Evolutionary conservation across 2,113 vertebrate genomes (phyloP).

Genomic region (Grantiella picta): DNA sequence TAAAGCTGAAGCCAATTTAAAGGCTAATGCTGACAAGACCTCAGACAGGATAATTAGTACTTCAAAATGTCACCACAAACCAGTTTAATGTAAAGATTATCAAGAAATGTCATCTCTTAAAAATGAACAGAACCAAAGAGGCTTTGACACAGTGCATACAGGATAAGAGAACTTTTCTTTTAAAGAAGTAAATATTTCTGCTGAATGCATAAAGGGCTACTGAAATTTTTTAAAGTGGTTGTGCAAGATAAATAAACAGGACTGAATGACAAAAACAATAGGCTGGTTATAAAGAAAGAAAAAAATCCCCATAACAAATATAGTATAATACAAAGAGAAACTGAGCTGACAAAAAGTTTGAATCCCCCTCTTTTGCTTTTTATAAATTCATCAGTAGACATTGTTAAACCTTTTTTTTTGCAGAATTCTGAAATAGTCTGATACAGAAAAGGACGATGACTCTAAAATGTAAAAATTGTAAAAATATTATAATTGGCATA

Average conservation of each 20-base stretch:
- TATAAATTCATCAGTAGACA: neutral
- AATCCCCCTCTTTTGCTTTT: fast-evolving
- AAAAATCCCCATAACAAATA: neutral
- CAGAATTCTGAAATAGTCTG: neutral
- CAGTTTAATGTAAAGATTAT: neutral
- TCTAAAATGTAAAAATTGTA: neutral
- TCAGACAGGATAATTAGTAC: neutral
- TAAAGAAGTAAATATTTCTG: neutral
- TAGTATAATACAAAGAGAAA: neutral
- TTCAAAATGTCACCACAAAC: conserved; percentile 10
- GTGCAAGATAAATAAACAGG: neutral
- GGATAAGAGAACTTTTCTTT: neutral
- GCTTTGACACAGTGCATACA: neutral
- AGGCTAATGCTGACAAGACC: neutral
- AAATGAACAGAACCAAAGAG: neutral
- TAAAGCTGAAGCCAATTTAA: neutral
- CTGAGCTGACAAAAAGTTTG: neutral
- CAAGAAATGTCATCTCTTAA: neutral
- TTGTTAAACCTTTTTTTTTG: neutral
- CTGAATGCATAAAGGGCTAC: neutral
- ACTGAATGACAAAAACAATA: neutral
- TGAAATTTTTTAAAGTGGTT: neutral
- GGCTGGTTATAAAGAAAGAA: neutral
- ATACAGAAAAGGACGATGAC: neutral
- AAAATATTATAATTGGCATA: neutral